Evolutionary conservation across 2,797 vertebrate genomes (phyloP), one percentile per base, ranked within the genome.

Genomic region (Dendrocincla fuliginosa): DNA sequence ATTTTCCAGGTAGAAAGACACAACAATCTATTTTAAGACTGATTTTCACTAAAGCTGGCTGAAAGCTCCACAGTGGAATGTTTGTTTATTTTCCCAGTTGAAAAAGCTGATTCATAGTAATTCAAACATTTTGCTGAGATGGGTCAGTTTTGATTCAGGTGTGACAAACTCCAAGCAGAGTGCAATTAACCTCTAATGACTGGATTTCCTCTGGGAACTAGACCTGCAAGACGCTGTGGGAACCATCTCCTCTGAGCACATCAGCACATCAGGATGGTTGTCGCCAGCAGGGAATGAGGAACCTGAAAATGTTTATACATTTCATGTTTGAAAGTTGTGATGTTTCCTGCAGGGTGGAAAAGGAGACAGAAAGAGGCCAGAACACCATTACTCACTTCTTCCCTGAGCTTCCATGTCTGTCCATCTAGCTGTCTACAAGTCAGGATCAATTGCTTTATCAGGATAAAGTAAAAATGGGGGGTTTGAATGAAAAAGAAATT

Each of bases 1-100:
- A 84, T 93, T 94, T 96, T 91, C 83, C 89, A 94, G 90, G 95
- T 96, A 96, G 87, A 94, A 94, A 96, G 95, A 94, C 93, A 94
- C 47, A 96, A 97, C 94, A 93, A 76, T 95, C 83, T 91, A 91
- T 95, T 97, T 95, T 93, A 94, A 93, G 87, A 47, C 46, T 50
- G 2, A 9, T 78, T 95, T 96, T 96, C 44, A 71, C 52, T 74
- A 69, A 68, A 53, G 46, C 53, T 91, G 91, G 42, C 50, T 95
- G 57, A 88, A 95, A 95, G 78, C 39, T 75, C 39, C 13, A 8
- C n/a, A 41, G 46, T 41, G 73, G 65, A 93, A 81, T 84, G 27
- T 94, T 95, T 94, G 61, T 71, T 89, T 89, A 85, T 88, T 84
- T 90, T 93, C 47, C 23, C 28, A 52, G 33, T 42, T 91, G 50